Base-by-base conservation (phyloP, 1,140 invertebrate genomes). In the Coenobita brevimanus region DNA sequence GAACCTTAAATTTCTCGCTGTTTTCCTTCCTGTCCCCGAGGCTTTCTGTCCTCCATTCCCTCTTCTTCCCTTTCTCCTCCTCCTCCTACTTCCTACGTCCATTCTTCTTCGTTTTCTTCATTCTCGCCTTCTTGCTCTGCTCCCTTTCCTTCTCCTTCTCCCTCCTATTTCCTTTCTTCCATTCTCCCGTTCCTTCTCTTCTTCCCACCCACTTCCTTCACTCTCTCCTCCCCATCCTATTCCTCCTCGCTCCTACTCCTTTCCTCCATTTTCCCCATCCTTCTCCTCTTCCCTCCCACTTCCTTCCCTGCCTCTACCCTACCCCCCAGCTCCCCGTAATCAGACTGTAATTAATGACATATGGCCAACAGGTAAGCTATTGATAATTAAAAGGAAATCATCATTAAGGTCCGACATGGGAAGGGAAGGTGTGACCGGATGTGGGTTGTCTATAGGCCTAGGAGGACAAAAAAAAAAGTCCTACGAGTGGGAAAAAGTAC, bases 371-470 rank as follows among this genome's bases (percentile, higher is more conserved):
- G 15, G 27, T 17, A 43, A 62, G 67, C 73, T 83, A 83, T 83
- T 83, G 81, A 83, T 83, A 73, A 83, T 83, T 83, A 83, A 83
- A 50, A 41, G 67, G 67, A 71, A 73, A 83, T 83, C 8, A 73
- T 83, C 33, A 57, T 83, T 57, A 83, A 71, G n/a, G 50, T 27
- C 27, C 67, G 43, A 71, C 67, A 83, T 83, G 30, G 33, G n/a
- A 43, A 21, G 69, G 81, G 64, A 24, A 36, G 43, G 43, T 36
- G 21, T 13, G 27, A 73, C 24, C 81, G 80, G 80, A 82, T 69
- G 36, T 82, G 43, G 36, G 54, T 67, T 54, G 69, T 67, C 41
- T 27, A 24, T 13, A 33, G 43, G 30, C 30, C 46, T 46, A 21
- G 15, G 46, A 33, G 30, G 33, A 38, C 3, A 38, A 71, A 71